Evolutionary conservation across 2,797 vertebrate genomes (phyloP).

Genomic region (Lindbergichthys nudifrons): DNA sequence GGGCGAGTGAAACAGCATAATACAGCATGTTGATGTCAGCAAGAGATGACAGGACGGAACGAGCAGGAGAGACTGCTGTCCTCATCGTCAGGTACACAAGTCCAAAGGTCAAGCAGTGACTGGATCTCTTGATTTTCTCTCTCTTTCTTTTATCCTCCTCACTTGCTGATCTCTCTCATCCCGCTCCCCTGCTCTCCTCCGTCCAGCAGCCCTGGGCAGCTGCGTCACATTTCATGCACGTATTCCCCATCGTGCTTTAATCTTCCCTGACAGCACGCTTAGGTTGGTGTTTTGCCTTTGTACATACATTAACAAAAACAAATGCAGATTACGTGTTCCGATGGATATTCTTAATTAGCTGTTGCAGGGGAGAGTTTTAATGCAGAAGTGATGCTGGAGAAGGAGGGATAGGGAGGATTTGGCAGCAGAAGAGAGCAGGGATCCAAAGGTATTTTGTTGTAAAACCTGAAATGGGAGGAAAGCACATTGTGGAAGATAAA

Average conservation of each 20-base stretch:
- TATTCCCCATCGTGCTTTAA: slow-evolving; percentile 71
- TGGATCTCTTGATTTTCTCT: slow-evolving; percentile 52
- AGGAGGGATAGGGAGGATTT: slow-evolving; percentile 37
- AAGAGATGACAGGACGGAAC: slow-evolving; percentile 48
- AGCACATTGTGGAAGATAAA: slow-evolving; percentile 64
- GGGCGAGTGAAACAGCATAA: slow-evolving; percentile 34
- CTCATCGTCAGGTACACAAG: slow-evolving; percentile 58
- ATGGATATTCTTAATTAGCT: slow-evolving; percentile 55
- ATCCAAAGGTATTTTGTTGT: slow-evolving; percentile 56
- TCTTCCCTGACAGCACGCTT: slow-evolving; percentile 74
- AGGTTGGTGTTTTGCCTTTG: slow-evolving; percentile 64
- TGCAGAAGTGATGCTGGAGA: slow-evolving; percentile 35
- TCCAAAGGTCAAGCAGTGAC: slow-evolving; percentile 63
- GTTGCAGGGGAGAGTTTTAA: slow-evolving; percentile 41
- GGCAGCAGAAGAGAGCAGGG: slow-evolving; percentile 44
- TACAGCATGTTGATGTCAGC: slow-evolving; percentile 55
- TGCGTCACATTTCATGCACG: slow-evolving; percentile 75
- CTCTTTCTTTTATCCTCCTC: slow-evolving; percentile 31
- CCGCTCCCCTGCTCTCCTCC: slow-evolving; percentile 42
- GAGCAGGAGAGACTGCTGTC: slow-evolving; percentile 48
- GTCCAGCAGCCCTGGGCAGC: slow-evolving; percentile 70
- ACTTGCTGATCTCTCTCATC: slow-evolving; percentile 32
- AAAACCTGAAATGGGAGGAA: slow-evolving; percentile 57
- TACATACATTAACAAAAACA: slow-evolving; percentile 54
- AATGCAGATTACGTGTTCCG: slow-evolving; percentile 45